Conservation (phyloP, 2,113 vertebrate species). For the Tretioscincus oriximinensis region DNA sequence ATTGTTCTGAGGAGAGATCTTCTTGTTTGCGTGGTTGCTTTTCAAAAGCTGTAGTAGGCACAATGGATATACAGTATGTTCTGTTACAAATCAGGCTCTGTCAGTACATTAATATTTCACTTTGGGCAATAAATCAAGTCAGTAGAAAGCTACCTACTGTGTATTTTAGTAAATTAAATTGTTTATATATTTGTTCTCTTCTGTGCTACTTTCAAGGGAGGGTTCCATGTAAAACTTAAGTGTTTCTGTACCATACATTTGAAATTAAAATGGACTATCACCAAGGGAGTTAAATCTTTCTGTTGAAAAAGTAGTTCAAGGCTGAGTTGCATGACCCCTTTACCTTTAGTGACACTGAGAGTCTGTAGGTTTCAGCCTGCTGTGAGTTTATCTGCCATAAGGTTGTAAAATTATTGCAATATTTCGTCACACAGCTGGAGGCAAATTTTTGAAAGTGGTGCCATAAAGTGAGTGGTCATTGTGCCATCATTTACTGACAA, state of each 20-base stretch:
- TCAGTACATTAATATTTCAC: conserved; percentile 13
- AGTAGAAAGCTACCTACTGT: neutral
- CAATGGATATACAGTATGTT: neutral
- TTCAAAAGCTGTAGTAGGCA: neutral
- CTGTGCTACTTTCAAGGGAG: fast-evolving
- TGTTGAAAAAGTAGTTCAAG: neutral
- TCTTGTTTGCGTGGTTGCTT: neutral
- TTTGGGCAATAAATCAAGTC: conserved; percentile 8
- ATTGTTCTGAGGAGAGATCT: neutral
- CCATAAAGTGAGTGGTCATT: neutral
- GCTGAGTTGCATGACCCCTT: neutral
- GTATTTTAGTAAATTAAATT: neutral
- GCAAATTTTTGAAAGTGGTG: neutral
- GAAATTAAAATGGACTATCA: neutral
- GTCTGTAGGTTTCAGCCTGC: neutral
- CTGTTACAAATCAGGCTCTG: conserved; percentile 9
- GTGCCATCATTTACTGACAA: neutral
- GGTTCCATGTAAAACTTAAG: neutral
- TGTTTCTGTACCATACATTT: neutral
- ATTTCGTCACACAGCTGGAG: neutral
- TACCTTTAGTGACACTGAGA: neutral
- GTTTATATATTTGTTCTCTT: fast-evolving
- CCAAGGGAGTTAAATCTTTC: neutral
- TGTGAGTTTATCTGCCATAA: neutral
- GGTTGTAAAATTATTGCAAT: neutral